Evolutionary conservation across 2,888 invertebrate genomes (phyloP).

Genomic region (Lypha dubia): DNA sequence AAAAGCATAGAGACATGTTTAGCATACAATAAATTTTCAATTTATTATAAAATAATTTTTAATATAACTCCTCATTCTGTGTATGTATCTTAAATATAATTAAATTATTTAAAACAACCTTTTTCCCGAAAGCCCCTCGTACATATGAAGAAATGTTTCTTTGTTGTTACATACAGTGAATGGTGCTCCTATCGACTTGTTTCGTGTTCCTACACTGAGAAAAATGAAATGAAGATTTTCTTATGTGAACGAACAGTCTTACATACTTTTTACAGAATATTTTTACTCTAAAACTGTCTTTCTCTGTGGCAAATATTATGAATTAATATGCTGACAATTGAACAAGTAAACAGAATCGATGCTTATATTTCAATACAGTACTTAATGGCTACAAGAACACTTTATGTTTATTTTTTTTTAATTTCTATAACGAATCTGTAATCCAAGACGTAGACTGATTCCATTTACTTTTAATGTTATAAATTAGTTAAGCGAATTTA

Average conservation of each 20-base stretch:
- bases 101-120: neutral
- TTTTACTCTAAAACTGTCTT: neutral
- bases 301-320: constrained; percentile 41
- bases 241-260: neutral
- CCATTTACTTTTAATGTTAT: too few species aligned
- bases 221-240: neutral
- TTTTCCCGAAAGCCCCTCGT: constrained; percentile 17
- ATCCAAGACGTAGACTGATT: too few species aligned
- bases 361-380: constrained; percentile 24
- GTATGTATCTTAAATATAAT: too few species aligned
- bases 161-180: constrained; percentile 32
- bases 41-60: too few species aligned
- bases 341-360: neutral
- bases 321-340: constrained; percentile 42
- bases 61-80: too few species aligned
- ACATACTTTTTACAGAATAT: constrained; percentile 7
- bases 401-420: too few species aligned
- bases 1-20: too few species aligned
- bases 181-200: constrained; percentile 58
- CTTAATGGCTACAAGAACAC: neutral
- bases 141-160: constrained; percentile 18
- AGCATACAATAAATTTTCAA: too few species aligned
- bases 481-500: too few species aligned
- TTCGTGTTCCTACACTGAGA: constrained; percentile 6
- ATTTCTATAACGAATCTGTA: constrained; percentile 78